phyloP scores from a whole-genome alignment of 2,888 invertebrate species.

The Cordylochernes scorpioides region DNA sequence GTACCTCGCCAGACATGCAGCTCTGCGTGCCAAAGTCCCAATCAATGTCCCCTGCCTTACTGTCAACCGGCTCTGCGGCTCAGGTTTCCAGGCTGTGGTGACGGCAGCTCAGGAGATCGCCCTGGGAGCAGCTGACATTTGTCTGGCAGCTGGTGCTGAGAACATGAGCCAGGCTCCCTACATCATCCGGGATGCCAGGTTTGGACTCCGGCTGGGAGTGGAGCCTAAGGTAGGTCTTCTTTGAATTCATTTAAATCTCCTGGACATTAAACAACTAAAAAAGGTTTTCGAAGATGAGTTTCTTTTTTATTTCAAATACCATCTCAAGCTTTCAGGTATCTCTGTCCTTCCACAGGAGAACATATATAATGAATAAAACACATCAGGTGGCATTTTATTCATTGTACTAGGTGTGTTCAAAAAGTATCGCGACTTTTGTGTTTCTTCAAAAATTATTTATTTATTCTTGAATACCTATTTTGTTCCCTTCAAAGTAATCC shows the following conservation, averaged over 20 bases:
- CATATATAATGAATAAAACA: too few relatives aligned
- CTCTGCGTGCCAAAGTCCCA: slow-evolving; percentile 56
- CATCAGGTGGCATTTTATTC: too few relatives aligned
- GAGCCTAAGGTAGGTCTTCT: slow-evolving; percentile 24
- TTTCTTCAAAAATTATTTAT: too few relatives aligned
- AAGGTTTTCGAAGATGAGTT: too few relatives aligned
- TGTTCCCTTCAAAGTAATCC: too few relatives aligned
- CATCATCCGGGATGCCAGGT: slow-evolving; percentile 52
- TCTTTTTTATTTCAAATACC: too few relatives aligned
- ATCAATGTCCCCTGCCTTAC: slow-evolving; percentile 53
- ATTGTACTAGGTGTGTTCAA: too few relatives aligned
- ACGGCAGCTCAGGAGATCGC: slow-evolving; percentile 75
- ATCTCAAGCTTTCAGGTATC: too few relatives aligned
- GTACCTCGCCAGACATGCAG: slow-evolving; percentile 63
- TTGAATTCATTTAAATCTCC: neutral
- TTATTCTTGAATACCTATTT: too few relatives aligned
- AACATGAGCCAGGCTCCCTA: slow-evolving; percentile 86
- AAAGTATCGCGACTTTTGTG: too few relatives aligned
- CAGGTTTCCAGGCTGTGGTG: slow-evolving; percentile 81
- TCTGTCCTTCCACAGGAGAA: too few relatives aligned
- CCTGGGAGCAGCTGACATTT: slow-evolving; percentile 52
- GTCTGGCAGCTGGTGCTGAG: slow-evolving; percentile 71
- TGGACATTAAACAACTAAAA: too few relatives aligned
- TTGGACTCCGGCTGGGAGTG: slow-evolving; percentile 56
- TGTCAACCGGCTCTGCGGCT: slow-evolving; percentile 82